Base-by-base conservation (phyloP, 2,797 vertebrate species). In the Dipus sagitta region DNA sequence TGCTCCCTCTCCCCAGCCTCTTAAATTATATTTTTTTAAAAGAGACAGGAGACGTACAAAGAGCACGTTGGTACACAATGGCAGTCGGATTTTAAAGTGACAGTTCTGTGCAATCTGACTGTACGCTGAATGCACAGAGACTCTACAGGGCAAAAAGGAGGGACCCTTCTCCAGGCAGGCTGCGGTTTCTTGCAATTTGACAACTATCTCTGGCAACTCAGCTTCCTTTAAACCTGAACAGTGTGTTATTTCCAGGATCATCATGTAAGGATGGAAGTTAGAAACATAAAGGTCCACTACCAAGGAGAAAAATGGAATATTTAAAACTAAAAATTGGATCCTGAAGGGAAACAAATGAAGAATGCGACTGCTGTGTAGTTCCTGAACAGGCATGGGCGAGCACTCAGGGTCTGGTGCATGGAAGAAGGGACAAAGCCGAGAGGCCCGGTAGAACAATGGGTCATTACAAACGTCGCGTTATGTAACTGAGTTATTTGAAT, bases 401-500 rank as follows among this genome's bases (percentile, higher is more conserved):
- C 82, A 54, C 42, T 84, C 81, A 38, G 76, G 23, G 32, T 54
- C 90, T 47, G 13, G 80, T 0, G n/a, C 88, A n/a, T 60, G 20
- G 88, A 85, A 90, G 85, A 70, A 79, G 80, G 93, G 71, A 92
- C 62, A 74, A 91, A 62, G 90, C 95, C 1, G 10, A 79, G 92
- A 80, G 92, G 32, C 54, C 90, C 34, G 75, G 42, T 67, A 0
- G 88, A 92, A 97, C 96, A 96, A 96, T 95, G 92, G 96, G 12
- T 90, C 1, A 0, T 88, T 95, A 95, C 92, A 97, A 86, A 92
- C 26, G 32, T 88, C n/a, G 2, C 4, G 52, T 96, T 97, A 95
- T 88, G 32, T 91, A 97, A 97, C 95, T 21, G 92, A 89, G 86
- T 64, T 58, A 30, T 75, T 91, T 96, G 96, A 95, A 96, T 96